Evolutionary conservation across 2,797 vertebrate genomes (phyloP), one percentile per base, ranked within the genome.

Genomic region (Mormyrops boulengeri): DNA sequence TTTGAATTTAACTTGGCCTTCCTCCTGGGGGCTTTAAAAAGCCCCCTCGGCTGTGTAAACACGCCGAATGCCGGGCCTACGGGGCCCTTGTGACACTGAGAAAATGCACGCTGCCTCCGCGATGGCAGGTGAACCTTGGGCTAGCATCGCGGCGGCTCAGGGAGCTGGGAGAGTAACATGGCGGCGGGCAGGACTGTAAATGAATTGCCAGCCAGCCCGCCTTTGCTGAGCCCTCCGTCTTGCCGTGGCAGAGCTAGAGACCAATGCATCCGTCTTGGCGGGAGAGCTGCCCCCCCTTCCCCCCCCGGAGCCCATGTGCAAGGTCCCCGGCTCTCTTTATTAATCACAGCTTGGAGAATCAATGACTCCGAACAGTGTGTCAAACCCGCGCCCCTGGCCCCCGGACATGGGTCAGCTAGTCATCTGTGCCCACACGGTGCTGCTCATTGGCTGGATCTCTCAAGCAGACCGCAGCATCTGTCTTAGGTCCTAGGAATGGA

Each of bases 341-440:
- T 94, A 94, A 93, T 93, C 92, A 92, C 90, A 91, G 91, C 94
- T 93, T 94, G 92, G 94, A 4, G 80, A 49, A 85, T 41, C 80
- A 22, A 22, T 85, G 80, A 41, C 38, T 77, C 14, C 0, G 44
- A 49, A 85, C 34, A 12, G 44, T 47, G 38, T 49, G 41, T 85
- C 8, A 9, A 49, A 50, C 80, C 80, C 22, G 80, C 3, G 17
- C 8, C 41, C 7, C 73, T 41, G 34, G 12, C 38, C 14, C 34
- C 38, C 4, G 0, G 38, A 80, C 73, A 80, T 0, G 12, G 73
- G 73, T 80, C 73, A 44, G 34, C 38, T n/a, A 17, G 73, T 80
- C 91, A 93, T 92, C 84, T 85, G n/a, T 14, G 22, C 49, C 6
- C n/a, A 26, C 0, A 34, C 11, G 26, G 47, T 17, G 11, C 11